phyloP scores from a whole-genome alignment of 2,888 invertebrate genomes.

The Hydropsyche betteni region DNA sequence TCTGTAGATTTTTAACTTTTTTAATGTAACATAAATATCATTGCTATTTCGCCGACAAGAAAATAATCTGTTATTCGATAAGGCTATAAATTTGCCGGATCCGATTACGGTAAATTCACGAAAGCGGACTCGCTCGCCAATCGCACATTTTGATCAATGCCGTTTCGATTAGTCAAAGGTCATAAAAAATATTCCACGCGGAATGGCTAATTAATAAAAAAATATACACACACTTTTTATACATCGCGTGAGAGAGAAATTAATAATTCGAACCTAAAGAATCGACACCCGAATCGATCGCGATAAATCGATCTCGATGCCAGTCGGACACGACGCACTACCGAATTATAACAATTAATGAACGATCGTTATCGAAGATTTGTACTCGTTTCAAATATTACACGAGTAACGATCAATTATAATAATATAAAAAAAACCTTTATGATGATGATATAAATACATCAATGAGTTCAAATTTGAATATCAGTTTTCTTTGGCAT shows the following conservation, averaged over 20 bases:
- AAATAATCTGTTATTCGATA: slow-evolving; percentile 30
- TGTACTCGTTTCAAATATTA: too few relatives aligned
- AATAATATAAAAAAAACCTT: too few relatives aligned
- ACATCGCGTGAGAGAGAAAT: slow-evolving; percentile 20
- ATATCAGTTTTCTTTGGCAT: too few relatives aligned
- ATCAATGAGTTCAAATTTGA: too few relatives aligned
- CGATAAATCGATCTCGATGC: too few relatives aligned
- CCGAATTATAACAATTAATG: too few relatives aligned
- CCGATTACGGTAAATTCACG: slow-evolving; percentile 3
- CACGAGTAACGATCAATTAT: too few relatives aligned
- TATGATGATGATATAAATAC: too few relatives aligned
- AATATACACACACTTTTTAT: not conserved
- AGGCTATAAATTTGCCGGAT: slow-evolving; percentile 28
- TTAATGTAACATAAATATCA: slow-evolving; percentile 13
- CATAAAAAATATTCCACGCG: not conserved
- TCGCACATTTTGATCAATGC: slow-evolving; percentile 19
- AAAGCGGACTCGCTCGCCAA: slow-evolving; percentile 12
- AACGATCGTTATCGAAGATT: too few relatives aligned
- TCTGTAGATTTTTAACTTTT: not conserved
- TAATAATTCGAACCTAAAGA: too few relatives aligned
- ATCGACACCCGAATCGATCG: too few relatives aligned
- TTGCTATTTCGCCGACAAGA: slow-evolving; percentile 15
- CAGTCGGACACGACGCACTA: too few relatives aligned
- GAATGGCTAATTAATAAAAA: slow-evolving; percentile 4
- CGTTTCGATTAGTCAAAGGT: not conserved